phyloP scores from a whole-genome alignment of 2,113 vertebrate genomes.

The Antennarius striatus region DNA sequence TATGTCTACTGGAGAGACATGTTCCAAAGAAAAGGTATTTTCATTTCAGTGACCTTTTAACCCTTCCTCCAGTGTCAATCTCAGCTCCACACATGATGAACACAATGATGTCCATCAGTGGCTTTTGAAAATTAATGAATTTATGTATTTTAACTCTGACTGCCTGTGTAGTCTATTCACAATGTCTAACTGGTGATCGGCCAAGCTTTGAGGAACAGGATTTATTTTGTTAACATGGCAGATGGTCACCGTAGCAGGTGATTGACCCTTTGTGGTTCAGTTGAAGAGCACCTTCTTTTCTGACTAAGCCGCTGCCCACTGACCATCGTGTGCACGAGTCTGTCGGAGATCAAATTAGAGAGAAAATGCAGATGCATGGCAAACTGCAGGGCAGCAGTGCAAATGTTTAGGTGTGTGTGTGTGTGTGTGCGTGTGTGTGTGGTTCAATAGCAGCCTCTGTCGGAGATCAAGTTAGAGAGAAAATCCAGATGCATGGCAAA shows the following conservation, averaged over 20 bases:
- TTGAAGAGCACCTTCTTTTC: slow-evolving; percentile 39
- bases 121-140: too few species aligned
- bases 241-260: slow-evolving; percentile 28
- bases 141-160: too few species aligned
- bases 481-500: slow-evolving; percentile 35
- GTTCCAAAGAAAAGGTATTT: neutral
- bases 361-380: slow-evolving; percentile 31
- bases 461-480: slow-evolving; percentile 3
- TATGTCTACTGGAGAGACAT: neutral
- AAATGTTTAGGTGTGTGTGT: neutral
- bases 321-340: slow-evolving; percentile 4
- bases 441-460: too few species aligned
- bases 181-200: neutral
- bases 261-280: slow-evolving; percentile 24
- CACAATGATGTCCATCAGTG: too few species aligned
- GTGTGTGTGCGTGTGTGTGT: neutral
- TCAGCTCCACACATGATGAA: neutral
- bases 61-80: neutral
- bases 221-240: slow-evolving; percentile 4
- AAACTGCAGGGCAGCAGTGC: slow-evolving; percentile 14
- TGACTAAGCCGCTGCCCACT: slow-evolving; percentile 6
- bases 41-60: neutral
- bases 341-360: slow-evolving; percentile 10
- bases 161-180: neutral
- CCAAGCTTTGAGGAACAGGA: neutral